Evolutionary conservation across 2,113 vertebrate species (phyloP).

Genomic region (Camelus bactrianus): DNA sequence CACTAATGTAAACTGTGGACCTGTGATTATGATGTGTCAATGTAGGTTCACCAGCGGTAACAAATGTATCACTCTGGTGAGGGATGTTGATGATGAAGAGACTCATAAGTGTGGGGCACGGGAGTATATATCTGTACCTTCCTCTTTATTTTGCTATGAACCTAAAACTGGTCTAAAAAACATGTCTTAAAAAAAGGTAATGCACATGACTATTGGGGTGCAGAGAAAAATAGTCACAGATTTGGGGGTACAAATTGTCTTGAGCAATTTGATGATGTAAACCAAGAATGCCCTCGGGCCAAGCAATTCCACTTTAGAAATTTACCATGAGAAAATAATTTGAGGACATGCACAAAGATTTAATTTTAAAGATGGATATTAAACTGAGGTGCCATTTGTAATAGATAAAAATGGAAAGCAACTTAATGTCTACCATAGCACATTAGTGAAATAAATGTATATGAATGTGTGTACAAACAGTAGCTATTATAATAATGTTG

Average conservation of each 20-base stretch:
- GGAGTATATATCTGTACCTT: neutral
- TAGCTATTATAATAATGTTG: neutral
- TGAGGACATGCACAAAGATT: neutral
- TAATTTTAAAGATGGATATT: neutral
- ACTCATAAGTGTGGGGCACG: neutral
- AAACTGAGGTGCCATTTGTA: neutral
- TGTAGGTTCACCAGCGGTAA: neutral
- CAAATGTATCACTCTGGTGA: neutral
- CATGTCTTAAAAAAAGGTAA: neutral
- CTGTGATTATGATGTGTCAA: neutral
- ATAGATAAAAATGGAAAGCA: neutral
- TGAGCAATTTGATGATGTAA: neutral
- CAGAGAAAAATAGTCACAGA: neutral
- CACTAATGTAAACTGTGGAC: neutral
- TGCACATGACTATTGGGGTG: neutral
- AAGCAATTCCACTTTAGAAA: neutral
- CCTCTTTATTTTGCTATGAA: neutral
- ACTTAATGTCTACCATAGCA: neutral
- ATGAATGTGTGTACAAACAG: neutral
- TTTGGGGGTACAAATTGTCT: neutral
- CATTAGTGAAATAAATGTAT: neutral
- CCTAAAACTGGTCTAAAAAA: neutral
- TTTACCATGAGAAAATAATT: neutral
- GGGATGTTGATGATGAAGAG: neutral
- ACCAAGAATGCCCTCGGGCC: neutral